These are phyloP conservation scores for Aurelia sp. DNA, from an alignment of 30 jellyfish, hydroid and myxozoan genomes.

Conservation along the genomic window DNA sequence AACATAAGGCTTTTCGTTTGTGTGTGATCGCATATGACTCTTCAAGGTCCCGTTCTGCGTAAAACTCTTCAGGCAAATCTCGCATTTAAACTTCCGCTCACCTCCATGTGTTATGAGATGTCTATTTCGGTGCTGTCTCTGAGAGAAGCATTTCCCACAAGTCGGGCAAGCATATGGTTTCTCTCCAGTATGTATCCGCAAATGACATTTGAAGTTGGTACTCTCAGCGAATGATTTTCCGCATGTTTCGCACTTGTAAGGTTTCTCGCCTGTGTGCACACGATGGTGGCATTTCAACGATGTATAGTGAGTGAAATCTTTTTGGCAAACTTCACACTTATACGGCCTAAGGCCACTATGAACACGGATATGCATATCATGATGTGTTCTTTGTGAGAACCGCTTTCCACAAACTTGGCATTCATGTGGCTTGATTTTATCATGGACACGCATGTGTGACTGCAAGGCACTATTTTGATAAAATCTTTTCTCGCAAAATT, in stretches of 20 bases:
- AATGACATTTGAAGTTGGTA: conserved; percentile 8
- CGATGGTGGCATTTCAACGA: not conserved
- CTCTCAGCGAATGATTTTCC: conserved; percentile 9
- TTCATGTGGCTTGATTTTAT: not conserved
- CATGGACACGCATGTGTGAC: conserved; percentile 20
- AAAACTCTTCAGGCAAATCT: conserved; percentile 10
- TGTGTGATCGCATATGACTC: conserved; percentile 22
- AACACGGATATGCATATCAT: conserved; percentile 3
- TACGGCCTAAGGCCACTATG: conserved; percentile 4
- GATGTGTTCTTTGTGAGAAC: conserved; percentile 17
- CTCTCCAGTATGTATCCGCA: conserved; percentile 25
- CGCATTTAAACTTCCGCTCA: conserved; percentile 14
- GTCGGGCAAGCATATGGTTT: conserved; percentile 8
- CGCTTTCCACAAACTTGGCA: conserved; percentile 37
- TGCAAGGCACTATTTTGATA: not conserved
- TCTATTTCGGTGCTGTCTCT: not conserved
- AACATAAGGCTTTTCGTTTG: conserved; percentile 2
- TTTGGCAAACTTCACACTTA: conserved; percentile 14
- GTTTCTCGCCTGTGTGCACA: conserved; percentile 31
- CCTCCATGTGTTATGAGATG: conserved; percentile 16
- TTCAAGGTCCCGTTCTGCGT: conserved; percentile 14
- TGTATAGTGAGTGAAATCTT: not conserved
- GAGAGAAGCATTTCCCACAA: conserved; percentile 21
- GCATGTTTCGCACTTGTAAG: conserved; percentile 27
- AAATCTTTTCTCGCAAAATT: conserved; percentile 23